A percentile compares a stretch with the other conserved stretches of the same genome.
Conservation (phyloP, 2,113 vertebrate genomes). For the Synchiropus splendidus region DNA sequence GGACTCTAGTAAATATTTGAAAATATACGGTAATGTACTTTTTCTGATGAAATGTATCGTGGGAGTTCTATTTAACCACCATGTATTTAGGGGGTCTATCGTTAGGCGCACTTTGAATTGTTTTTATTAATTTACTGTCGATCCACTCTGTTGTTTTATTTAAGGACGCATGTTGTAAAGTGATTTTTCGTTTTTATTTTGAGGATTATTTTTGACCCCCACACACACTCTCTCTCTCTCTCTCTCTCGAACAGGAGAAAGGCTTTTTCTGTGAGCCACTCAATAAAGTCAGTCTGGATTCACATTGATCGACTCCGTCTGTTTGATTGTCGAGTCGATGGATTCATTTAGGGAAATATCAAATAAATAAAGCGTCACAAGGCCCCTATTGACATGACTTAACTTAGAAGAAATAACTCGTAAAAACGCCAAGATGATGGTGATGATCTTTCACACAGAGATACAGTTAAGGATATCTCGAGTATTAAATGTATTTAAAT, state of each 20-base stretch:
- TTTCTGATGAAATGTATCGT: conserved; percentile 76
- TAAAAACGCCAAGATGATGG: no score
- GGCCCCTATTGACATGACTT: no score
- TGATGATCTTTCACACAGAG: no score
- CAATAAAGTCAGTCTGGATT: conserved; percentile 72
- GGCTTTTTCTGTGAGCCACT: conserved; percentile 73
- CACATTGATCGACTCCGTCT: conserved; percentile 56
- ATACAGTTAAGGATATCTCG: no score
- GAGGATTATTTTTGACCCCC: not conserved
- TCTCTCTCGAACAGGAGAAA: conserved; percentile 65
- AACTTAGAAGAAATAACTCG: no score
- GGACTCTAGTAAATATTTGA: conserved; percentile 97
- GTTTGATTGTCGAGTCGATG: conserved; percentile 43
- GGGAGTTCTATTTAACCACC: conserved; percentile 81
- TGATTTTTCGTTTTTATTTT: conserved; percentile 77
- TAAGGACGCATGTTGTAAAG: conserved; percentile 98
- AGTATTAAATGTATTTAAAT: no score
- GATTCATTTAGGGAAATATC: not conserved
- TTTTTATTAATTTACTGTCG: conserved; percentile 91
- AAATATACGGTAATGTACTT: conserved; percentile 92
- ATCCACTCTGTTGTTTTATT: conserved; percentile 83
- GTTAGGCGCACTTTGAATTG: conserved; percentile 83
- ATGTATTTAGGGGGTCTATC: conserved; percentile 75
- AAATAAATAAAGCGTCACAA: no score
- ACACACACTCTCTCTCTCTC: not conserved